Base-by-base conservation (phyloP, 2,888 invertebrate species). In the Chorisops tibialis region DNA sequence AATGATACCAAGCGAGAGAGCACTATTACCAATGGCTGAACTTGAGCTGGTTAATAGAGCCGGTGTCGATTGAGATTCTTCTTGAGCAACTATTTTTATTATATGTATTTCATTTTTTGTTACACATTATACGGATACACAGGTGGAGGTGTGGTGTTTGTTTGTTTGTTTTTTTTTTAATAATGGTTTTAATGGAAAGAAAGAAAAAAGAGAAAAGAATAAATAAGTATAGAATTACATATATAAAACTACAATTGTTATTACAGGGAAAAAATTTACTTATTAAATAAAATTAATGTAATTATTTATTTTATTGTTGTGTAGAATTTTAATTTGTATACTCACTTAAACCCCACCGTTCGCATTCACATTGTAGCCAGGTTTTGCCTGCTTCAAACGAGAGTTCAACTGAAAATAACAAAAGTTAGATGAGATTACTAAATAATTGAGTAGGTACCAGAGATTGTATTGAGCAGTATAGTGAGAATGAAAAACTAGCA, bases 1-100 rank as follows among this genome's bases (percentile, higher is more conserved):
- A 68, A 92, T 92, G 78, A 91, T 89, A 69, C 91, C 91, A 66
- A 91, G 81, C 2, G 87, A 87, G 62, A 85, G 82, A 51, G 81
- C 81, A 69, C 82, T 82, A 69, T 77, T 77, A 65, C 82, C 83
- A 69, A 81, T 77, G 59, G 80, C 80, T 51, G 83, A 85, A 69
- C 82, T 85, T 66, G 82, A 86, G 63, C 85, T 85, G 73, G 90
- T 89, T 71, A 88, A 83, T 71, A 93, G 79, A 54, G 92, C 89
- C 50, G 93, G 92, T 71, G 92, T 92, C 62, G 93, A 93, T 76
- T 93, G 92, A 70, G 92, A 91, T 80, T 93, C 93, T 75, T 93
- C 93, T 69, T 91, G 91, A 73, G 90, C 89, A 45, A 90, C 85
- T 82, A 90, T 82, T 64, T 86, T 30, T 30, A 30, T 30, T n/a